Conservation (phyloP, 2,113 vertebrate species). For the Eretmochelys imbricata region DNA sequence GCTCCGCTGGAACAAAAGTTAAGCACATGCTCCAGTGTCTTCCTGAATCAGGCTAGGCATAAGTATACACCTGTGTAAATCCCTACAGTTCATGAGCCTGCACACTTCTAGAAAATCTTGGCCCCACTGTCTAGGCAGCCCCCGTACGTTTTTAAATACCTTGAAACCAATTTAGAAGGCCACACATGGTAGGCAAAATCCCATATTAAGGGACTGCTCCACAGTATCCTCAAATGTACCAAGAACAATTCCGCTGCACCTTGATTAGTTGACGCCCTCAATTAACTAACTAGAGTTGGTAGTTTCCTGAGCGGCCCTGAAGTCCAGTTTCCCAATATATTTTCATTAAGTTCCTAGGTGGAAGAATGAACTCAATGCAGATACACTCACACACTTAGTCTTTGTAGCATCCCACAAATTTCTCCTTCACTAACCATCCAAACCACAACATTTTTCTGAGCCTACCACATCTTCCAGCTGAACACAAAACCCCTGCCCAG, state of each 20-base stretch:
- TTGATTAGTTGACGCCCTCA: background rate
- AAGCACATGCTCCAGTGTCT: slow-evolving; percentile 11
- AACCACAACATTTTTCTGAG: background rate
- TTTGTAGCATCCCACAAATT: background rate
- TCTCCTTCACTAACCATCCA: background rate
- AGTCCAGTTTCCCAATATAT: background rate
- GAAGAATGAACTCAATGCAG: background rate
- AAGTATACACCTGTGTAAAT: background rate
- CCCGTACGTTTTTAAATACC: background rate
- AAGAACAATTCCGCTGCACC: background rate
- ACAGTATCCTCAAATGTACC: background rate
- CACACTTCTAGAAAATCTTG: background rate
- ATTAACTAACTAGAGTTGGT: background rate
- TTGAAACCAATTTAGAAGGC: background rate
- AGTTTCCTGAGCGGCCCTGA: background rate
- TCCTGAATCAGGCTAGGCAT: background rate
- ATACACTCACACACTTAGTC: background rate
- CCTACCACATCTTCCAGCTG: background rate
- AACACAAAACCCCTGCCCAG: background rate
- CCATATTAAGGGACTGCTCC: background rate
- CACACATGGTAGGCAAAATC: background rate
- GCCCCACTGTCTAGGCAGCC: background rate
- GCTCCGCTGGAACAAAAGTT: slow-evolving; percentile 24
- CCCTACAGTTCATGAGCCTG: accelerated
- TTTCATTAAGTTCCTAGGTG: background rate